Evolutionary conservation across 2,888 invertebrate species (phyloP), one percentile per base, ranked within the genome.

Genomic region (Syritta pipiens): DNA sequence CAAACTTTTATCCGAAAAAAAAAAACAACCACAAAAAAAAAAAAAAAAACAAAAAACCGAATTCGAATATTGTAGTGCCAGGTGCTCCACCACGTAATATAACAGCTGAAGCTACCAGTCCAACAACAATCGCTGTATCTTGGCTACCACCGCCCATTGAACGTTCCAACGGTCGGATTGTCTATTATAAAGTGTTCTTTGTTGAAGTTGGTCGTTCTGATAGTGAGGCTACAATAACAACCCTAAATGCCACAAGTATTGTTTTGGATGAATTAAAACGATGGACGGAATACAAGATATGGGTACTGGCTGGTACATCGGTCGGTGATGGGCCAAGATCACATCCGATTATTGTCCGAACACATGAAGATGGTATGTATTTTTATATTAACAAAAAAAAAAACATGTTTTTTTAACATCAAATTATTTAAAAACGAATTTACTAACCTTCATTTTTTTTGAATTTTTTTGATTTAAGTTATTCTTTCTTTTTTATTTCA

Each of bases 321-420:
- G 96, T 98, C 84, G 99, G 99, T 87, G 97, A 97, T 90, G 98
- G 99, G 82, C 98, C 96, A 82, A 93, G 94, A 86, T 97, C 97
- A 84, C 94, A 94, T 90, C 96, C 97, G 82, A 94, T 97, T 91
- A 93, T 94, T 86, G 94, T 97, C 86, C 94, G 95, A 91, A 98
- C 98, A 84, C 96, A 96, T 89, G 98, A 98, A 94, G 98, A 97
- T 94, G 98, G 99, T 99, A 97, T 94, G 97, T 95, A 88, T 89
- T 81, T 72, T 60, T 30, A 59, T 60, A 75, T 59, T 65, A 71
- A 81, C 20, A 51, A 69, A 24, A n/a, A n/a, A n/a, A n/a, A 19
- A 51, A 22, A 24, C 3, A 60, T 24, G 14, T 24, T 26, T 44
- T 22, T 17, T 10, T 35, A n/a, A n/a, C n/a, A n/a, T n/a, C n/a